A percentile compares a stretch with the other conserved stretches of the same genome.
phyloP scores from a whole-genome alignment of 2,888 invertebrate genomes.

The Drosophila hamatofila region DNA sequence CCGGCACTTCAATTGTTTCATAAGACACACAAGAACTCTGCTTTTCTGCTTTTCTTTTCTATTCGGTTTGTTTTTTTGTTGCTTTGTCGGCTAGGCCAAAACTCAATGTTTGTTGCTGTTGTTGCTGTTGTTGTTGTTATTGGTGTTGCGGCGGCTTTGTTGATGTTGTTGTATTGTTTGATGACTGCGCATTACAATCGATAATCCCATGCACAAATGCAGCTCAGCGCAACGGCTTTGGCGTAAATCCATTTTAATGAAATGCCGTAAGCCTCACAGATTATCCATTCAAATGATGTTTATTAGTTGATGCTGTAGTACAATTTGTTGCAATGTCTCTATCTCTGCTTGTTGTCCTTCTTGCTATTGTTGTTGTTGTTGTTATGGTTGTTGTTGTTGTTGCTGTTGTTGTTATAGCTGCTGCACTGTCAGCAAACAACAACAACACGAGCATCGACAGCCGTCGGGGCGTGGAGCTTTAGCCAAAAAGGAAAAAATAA shows the following conservation, averaged over 20 bases:
- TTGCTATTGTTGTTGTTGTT: constrained; percentile 13
- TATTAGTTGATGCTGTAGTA: constrained; percentile 41
- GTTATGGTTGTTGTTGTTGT: constrained; percentile 24
- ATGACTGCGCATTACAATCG: constrained; percentile 78
- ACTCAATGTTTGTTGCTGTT: constrained; percentile 62
- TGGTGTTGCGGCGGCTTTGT: constrained; percentile 13
- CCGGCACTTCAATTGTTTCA: constrained; percentile 75
- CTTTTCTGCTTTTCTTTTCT: not conserved
- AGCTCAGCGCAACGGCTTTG: constrained; percentile 69
- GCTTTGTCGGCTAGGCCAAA: constrained; percentile 17
- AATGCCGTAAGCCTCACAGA: constrained; percentile 59
- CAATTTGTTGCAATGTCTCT: constrained; percentile 29
- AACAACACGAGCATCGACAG: constrained; percentile 23
- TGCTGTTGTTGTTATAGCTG: constrained; percentile 17
- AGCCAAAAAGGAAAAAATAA: constrained; percentile 19
- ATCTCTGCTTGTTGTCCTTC: not conserved
- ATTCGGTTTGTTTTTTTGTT: constrained; percentile 22
- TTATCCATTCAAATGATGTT: constrained; percentile 65
- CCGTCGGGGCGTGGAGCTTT: constrained; percentile 57
- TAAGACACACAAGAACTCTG: constrained; percentile 56
- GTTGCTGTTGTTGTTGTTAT: constrained; percentile 21
- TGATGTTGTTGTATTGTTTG: constrained; percentile 57
- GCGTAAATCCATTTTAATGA: constrained; percentile 77
- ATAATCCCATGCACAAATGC: constrained; percentile 76
- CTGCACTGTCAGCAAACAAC: constrained; percentile 39